These are phyloP conservation scores for Oncorhynchus clarkii DNA, from an alignment of 2,113 vertebrate genomes.

Conservation along the genomic window DNA sequence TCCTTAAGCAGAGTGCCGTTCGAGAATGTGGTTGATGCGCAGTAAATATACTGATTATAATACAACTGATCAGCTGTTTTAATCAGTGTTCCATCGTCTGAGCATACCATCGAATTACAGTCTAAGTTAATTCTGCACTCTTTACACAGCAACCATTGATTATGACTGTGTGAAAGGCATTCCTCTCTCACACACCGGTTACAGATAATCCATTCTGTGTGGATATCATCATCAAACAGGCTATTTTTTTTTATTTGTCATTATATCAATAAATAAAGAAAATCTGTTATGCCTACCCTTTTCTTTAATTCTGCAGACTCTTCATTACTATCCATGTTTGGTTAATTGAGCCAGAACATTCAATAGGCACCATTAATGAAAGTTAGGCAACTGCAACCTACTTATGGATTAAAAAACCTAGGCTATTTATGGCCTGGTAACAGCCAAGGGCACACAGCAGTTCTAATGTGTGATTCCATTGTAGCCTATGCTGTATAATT, in stretches of 20 bases:
- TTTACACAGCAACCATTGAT: neutral
- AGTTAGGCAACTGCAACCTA: neutral
- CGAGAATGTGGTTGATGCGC: neutral
- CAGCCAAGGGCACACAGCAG: too few relatives aligned
- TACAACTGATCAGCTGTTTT: conserved; percentile 30
- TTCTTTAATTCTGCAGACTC: conserved; percentile 25
- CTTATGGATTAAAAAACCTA: neutral
- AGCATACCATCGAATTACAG: neutral
- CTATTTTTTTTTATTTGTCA: neutral
- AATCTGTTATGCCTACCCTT: conserved; percentile 40
- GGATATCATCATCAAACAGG: neutral
- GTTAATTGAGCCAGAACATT: neutral
- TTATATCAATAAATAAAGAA: neutral
- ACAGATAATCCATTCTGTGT: conserved; percentile 8
- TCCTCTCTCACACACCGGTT: neutral
- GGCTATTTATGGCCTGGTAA: too few relatives aligned
- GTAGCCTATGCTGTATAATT: too few relatives aligned
- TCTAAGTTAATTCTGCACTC: neutral
- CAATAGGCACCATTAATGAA: too few relatives aligned
- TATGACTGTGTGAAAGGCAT: neutral
- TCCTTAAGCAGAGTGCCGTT: neutral
- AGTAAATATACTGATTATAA: conserved; percentile 24
- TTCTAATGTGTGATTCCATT: too few relatives aligned
- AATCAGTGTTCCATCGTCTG: neutral
- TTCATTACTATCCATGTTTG: conserved; percentile 42